Conservation (phyloP, 1,140 invertebrate species). For the Colletes gigas region DNA sequence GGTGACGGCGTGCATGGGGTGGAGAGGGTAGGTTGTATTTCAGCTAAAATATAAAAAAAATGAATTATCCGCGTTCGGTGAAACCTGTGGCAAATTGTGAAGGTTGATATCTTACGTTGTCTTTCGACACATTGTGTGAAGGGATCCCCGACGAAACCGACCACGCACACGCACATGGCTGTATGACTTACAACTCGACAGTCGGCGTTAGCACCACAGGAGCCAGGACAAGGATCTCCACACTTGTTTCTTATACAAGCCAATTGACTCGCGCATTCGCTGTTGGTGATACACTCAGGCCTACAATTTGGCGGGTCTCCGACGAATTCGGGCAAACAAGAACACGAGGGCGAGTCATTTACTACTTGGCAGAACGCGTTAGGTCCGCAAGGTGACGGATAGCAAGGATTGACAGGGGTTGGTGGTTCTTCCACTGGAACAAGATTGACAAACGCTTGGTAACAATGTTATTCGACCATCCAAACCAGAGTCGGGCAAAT, state of each 20-base stretch:
- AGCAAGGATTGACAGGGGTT: slow-evolving; percentile 84
- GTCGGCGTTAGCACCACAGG: slow-evolving; percentile 83
- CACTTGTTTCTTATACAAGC: slow-evolving; percentile 84
- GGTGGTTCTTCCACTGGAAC: slow-evolving; percentile 32
- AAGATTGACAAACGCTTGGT: background rate
- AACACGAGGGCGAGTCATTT: slow-evolving; percentile 85
- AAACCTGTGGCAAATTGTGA: background rate
- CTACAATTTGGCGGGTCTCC: slow-evolving; percentile 80
- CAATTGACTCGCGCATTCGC: slow-evolving; percentile 80
- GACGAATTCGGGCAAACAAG: slow-evolving; percentile 79
- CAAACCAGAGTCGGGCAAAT: too few relatives aligned
- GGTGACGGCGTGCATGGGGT: slow-evolving; percentile 85
- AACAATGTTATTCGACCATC: background rate
- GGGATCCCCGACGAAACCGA: slow-evolving; percentile 87
- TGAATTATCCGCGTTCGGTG: background rate
- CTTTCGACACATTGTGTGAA: slow-evolving; percentile 83
- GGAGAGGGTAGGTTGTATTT: slow-evolving; percentile 29
- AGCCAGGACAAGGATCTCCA: slow-evolving; percentile 82
- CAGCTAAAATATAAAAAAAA: background rate
- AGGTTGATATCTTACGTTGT: slow-evolving; percentile 43
- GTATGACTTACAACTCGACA: slow-evolving; percentile 86
- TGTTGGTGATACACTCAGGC: slow-evolving; percentile 82
- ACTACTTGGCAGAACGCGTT: slow-evolving; percentile 85
- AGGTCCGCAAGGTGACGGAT: slow-evolving; percentile 86
- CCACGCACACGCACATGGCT: slow-evolving; percentile 84